Evolutionary conservation across 2,113 vertebrate species (phyloP), one percentile per base, ranked within the genome.

Genomic region (Platichthys stellatus): DNA sequence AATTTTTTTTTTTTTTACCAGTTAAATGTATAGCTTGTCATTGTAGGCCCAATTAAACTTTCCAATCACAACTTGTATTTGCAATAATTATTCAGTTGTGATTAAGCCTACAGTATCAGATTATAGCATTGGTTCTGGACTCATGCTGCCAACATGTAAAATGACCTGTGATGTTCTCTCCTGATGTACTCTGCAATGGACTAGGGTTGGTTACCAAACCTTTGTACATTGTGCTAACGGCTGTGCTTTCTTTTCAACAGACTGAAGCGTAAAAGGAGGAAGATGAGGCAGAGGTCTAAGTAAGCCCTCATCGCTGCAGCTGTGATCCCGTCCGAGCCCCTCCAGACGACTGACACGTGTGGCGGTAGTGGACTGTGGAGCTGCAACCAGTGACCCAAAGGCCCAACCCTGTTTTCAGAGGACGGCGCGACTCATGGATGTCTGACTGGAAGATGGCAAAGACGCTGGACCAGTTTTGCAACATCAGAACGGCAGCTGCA

Each of bases 241-340:
- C 7, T 75, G 7, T 1, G 0, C 0, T 68, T 60, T 26, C 1
- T 38, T 61, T 58, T 26, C 2, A 23, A 64, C 64, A 98, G 97
- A 91, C 96, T 98, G 96, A 97, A 97, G 96, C 97, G 96, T 90
- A 97, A 98, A 93, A 96, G 97, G 90, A 89, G 97, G 91, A 98
- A 97, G 97, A 98, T 98, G 97, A 96, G 97, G 94, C 97, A 97
- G 92, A 97, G 97, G 95, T 97, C 97, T 54, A 97, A 97, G 94
- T 98, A 96, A 93, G 82, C 84, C 71, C 80, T 87, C 84, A 79
- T 81, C 84, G 70, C 26, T 4, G 2, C 73, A 76, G 90, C 86
- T 90, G 87, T 74, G 49, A 60, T 76, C 81, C 79, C 1, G 20
- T 89, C 63, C 0, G 65, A 64, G 61, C 78, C 51, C 60, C 38